phyloP scores from a whole-genome alignment of 2,797 vertebrate species.

The Clarias platycephalus region DNA sequence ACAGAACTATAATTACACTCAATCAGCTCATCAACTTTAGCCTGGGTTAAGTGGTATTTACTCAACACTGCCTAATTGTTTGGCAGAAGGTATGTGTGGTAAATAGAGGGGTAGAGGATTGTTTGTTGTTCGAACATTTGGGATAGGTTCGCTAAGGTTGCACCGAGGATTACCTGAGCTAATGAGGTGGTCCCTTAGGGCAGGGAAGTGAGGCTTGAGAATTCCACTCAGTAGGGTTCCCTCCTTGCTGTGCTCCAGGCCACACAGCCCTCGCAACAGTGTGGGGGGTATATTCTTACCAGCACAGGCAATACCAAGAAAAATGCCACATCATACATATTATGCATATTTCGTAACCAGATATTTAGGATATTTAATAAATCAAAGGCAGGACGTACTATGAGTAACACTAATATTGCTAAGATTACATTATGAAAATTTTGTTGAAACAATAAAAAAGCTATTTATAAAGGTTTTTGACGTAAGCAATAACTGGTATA shows the following conservation, averaged over 20 bases:
- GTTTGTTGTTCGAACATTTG: conserved; percentile 56
- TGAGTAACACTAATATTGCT: neutral
- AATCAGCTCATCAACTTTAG: conserved; percentile 63
- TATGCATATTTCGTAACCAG: neutral
- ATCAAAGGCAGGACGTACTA: neutral
- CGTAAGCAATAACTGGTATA: neutral
- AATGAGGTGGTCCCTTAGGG: conserved; percentile 47
- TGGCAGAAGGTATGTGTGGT: conserved; percentile 58
- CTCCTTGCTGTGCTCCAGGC: conserved; percentile 37
- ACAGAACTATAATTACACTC: conserved; percentile 57
- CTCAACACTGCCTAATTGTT: conserved; percentile 58
- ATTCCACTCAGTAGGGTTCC: conserved; percentile 43
- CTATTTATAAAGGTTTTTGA: neutral
- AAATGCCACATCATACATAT: neutral
- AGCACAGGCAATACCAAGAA: neutral
- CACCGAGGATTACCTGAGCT: conserved; percentile 51
- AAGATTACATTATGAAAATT: neutral
- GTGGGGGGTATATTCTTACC: neutral
- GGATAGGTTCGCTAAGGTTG: conserved; percentile 43
- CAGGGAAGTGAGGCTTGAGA: conserved; percentile 49
- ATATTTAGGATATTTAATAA: neutral
- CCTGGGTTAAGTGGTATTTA: conserved; percentile 60
- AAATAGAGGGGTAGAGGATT: conserved; percentile 50
- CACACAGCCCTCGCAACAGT: conserved; percentile 8
- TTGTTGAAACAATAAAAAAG: neutral